Evolutionary conservation across 2,888 invertebrate genomes (phyloP).

Genomic region (Parelbella ahira): DNA sequence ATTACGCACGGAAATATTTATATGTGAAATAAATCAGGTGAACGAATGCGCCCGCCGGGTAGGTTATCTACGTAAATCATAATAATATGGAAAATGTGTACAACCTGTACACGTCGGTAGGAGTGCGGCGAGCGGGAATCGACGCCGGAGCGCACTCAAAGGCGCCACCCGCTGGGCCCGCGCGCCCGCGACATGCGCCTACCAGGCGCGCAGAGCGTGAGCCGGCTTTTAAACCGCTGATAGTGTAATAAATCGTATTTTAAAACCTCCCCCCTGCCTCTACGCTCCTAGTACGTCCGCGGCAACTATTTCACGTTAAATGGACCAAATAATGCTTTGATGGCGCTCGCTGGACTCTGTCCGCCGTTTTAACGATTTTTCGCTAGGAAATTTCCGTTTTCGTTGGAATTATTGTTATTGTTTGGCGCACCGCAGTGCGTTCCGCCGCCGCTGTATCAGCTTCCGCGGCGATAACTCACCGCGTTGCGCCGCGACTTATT

Average conservation of each 20-base stretch:
- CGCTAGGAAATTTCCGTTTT: slow-evolving; percentile 59
- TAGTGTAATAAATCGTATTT: slow-evolving; percentile 59
- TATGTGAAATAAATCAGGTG: slow-evolving; percentile 32
- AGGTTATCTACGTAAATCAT: slow-evolving; percentile 29
- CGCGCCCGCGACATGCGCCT: slow-evolving; percentile 47
- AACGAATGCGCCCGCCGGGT: slow-evolving; percentile 29
- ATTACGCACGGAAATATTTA: slow-evolving; percentile 33
- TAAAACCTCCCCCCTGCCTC: slow-evolving; percentile 42
- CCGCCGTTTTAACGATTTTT: slow-evolving; percentile 63
- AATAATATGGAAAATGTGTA: slow-evolving; percentile 28
- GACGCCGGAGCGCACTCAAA: slow-evolving; percentile 44
- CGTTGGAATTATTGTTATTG: slow-evolving; percentile 66
- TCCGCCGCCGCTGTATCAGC: slow-evolving; percentile 30
- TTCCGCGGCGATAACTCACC: slow-evolving; percentile 26
- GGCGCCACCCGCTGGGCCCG: slow-evolving; percentile 44
- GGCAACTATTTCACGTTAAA: slow-evolving; percentile 73
- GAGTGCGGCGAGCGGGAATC: slow-evolving; percentile 31
- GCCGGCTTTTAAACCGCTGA: slow-evolving; percentile 46
- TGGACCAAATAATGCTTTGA: slow-evolving; percentile 70
- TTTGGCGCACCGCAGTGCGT: slow-evolving; percentile 38
- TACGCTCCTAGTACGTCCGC: slow-evolving; percentile 34
- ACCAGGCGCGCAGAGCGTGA: slow-evolving; percentile 51
- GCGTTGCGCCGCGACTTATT: slow-evolving; percentile 19
- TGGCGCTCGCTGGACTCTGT: slow-evolving; percentile 52
- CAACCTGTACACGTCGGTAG: slow-evolving; percentile 29